Base-by-base conservation (phyloP, 2,888 invertebrate species). In the Drosophila mimetica region DNA sequence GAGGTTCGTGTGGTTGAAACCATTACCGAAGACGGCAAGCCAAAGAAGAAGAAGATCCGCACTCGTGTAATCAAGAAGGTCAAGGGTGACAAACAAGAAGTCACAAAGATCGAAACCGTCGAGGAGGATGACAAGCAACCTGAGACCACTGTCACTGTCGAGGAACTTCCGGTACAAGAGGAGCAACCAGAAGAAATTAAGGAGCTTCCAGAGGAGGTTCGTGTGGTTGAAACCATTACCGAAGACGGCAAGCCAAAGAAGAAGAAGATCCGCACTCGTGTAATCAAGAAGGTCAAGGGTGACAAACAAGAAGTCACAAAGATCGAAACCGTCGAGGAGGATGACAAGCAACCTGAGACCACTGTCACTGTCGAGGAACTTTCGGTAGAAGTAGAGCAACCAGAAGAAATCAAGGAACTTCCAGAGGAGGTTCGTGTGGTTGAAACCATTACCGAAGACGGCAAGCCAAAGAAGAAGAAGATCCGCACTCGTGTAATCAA, bases 61-160 rank as follows among this genome's bases (percentile, higher is more conserved):
- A 71, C 71, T n/a, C 71, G 71, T n/a, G 34, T 71, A 1, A 71
- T 71, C 28, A 71, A 71, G 22, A 71, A 71, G 60, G 51, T 71
- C 18, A 71, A 66, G 66, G 70, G 70, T 5, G 59, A 66, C 32
- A 71, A 71, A 5, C 70, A 71, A 66, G 70, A 71, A 28, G 55
- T 42, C n/a, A 42, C 42, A 8, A 42, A 42, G 22, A 42, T 42
- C n/a, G 42, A 42, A 42, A 42, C 22, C 4, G 22, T 42, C 22
- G 42, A 42, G 22, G 42, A 42, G n/a, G 42, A 42, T 22, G 42
- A 42, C 13, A 42, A 42, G 6, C 22, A 22, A 22, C 42, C 42
- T 0, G 22, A 42, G 22, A 42, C 42, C 6, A 42, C 42, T 7
- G 42, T 42, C 0, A 42, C 42, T 0, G 42, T 42, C 4, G 42